Evolutionary conservation across 2,888 invertebrate genomes (phyloP), one percentile per base, ranked within the genome.

Genomic region (Agriopis marginaria): DNA sequence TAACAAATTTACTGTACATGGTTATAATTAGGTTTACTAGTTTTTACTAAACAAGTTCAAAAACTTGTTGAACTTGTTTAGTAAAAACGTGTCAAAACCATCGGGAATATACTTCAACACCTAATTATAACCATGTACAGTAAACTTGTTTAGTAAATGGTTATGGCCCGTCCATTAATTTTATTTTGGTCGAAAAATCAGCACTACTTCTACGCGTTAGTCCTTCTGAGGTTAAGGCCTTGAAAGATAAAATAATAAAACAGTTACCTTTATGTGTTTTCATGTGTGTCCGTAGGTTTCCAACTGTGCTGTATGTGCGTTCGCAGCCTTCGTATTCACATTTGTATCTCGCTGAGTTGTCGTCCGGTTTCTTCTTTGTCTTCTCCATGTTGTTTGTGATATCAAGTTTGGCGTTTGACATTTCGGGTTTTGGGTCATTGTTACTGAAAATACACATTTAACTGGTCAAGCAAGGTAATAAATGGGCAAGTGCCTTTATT

Each of bases 231-330:
- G 17, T 32, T 0, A 32, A 32, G 32, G 32, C 32, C 69, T 73
- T 45, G 63, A 74, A 60, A 71, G 66, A 74, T 54, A 47, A 67
- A 39, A 51, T 5, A 40, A 44, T 11, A 32, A 47, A 10, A 47
- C 10, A 47, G 5, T 47, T 94, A 98, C 99, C 99, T 96, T 97
- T 98, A 85, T 99, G 99, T 67, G 98, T 98, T 95, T 99, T 99
- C 95, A 98, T 96, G 92, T 99, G 99, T 71, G 99, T 99, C 84
- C 98, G 96, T 76, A 99, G 95, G 92, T 99, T 99, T 63, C 99
- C 99, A 77, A 98, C 97, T 7, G 99, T 99, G 86, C 98, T 98
- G 89, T 99, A 99, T 66, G 98, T 98, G 79, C 98, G 95, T 74
- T 95, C 95, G 88, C 99, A 99, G 14, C 97, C 98, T 72, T 97